Evolutionary conservation across 2,888 invertebrate genomes (phyloP), one percentile per base, ranked within the genome.

Genomic region (Saturnia pavonia): DNA sequence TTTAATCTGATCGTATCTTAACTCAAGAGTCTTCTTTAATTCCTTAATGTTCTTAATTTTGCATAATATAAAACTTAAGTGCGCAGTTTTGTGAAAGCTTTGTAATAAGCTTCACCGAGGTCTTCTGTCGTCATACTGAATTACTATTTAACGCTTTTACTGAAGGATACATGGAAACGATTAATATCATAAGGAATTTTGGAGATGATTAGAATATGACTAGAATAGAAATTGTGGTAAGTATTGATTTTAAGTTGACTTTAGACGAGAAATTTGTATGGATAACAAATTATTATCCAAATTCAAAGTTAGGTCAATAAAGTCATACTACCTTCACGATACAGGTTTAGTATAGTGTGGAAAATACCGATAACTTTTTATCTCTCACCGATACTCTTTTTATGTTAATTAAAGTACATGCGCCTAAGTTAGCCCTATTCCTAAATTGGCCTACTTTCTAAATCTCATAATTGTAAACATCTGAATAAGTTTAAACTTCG

Each of bases 11-110:
- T 77, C 78, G 74, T 83, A 80, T 77, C 75, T 82, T 83, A 77
- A 76, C 75, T 78, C 73, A 74, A 78, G 81, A 80, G 77, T 82
- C 82, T 82, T 86, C 81, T 83, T 86, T 82, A 83, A 84, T 83
- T 77, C 76, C 71, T 77, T 79, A 78, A 80, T 75, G 76, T 77
- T 78, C 78, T 82, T 81, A 80, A 83, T 81, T 80, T 78, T 74
- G 74, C 70, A 65, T 65, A 73, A 72, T 78, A 75, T 80, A 80
- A 79, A 81, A 78, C 76, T 79, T 78, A 71, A 78, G 75, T 79
- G 75, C 71, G 51, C 73, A 74, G 75, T 77, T 80, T 78, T 72
- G 74, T 74, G 75, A 82, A 81, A 80, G 75, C 74, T 72, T 78
- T 71, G 74, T 57, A 71, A 67, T 70, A 25, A 60, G 57, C 57